phyloP scores from a whole-genome alignment of 2,797 vertebrate genomes.

The Phoebastria nigripes region DNA sequence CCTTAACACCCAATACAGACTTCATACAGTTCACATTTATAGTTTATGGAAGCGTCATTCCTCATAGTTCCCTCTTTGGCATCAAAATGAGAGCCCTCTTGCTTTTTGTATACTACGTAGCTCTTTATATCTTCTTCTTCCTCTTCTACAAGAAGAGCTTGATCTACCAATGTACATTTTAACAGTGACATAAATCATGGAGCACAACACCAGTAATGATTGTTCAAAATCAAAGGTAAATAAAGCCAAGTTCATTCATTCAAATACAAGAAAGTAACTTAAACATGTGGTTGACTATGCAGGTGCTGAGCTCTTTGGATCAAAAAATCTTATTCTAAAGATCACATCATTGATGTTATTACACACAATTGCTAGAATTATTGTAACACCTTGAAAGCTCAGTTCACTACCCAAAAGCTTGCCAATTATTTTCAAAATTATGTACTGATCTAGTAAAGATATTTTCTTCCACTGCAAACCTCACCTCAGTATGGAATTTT shows the following conservation, averaged over 20 bases:
- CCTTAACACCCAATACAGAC: not conserved
- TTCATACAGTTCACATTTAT: not conserved
- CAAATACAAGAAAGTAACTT: not conserved
- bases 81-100: not conserved
- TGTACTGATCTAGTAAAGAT: not conserved
- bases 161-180: not conserved
- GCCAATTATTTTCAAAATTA: not conserved
- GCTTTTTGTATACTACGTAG: not conserved
- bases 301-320: not conserved
- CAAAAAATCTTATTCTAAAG: not conserved
- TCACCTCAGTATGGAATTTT: not conserved
- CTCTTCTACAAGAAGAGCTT: not conserved
- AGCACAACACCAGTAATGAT: not conserved
- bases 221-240: not conserved
- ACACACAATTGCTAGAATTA: not conserved
- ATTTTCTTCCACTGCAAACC: not conserved
- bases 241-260: not conserved
- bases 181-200: not conserved
- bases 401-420: not conserved
- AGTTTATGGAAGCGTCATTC: not conserved
- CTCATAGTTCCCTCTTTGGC: not conserved
- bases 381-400: not conserved
- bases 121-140: not conserved
- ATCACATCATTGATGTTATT: not conserved
- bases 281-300: not conserved